Evolutionary conservation across 2,888 invertebrate species (phyloP).

Genomic region (Erynnis tages): DNA sequence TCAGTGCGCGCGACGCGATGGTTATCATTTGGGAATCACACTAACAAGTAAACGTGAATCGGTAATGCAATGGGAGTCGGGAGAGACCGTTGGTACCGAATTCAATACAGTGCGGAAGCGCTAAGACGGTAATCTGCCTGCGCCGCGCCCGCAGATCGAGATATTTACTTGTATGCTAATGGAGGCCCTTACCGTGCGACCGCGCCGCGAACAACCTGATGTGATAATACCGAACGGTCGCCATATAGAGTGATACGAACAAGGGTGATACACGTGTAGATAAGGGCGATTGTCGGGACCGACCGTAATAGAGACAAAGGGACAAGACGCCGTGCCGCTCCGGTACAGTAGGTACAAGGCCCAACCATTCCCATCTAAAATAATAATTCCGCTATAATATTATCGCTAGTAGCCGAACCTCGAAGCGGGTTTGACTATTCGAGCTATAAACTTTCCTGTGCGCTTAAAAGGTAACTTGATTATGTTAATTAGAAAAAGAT

Average conservation of each 20-base stretch:
- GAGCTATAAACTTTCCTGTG: slow-evolving; percentile 8
- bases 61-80: slow-evolving; percentile 66
- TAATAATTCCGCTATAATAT: slow-evolving; percentile 36
- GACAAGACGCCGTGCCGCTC: slow-evolving; percentile 54
- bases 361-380: slow-evolving; percentile 33
- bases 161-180: slow-evolving; percentile 80
- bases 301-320: slow-evolving; percentile 73
- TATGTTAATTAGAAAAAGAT: slow-evolving; percentile 57
- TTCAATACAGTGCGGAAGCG: slow-evolving; percentile 76
- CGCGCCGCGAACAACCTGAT: slow-evolving; percentile 60
- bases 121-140: slow-evolving; percentile 64
- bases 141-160: slow-evolving; percentile 65
- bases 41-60: slow-evolving; percentile 70
- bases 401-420: slow-evolving; percentile 15
- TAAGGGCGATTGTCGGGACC: slow-evolving; percentile 58
- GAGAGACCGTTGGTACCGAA: slow-evolving; percentile 55
- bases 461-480: slow-evolving; percentile 48
- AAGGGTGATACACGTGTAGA: slow-evolving; percentile 72
- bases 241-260: slow-evolving; percentile 77
- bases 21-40: slow-evolving; percentile 72
- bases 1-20: slow-evolving; percentile 51
- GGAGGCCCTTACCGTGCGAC: slow-evolving; percentile 71
- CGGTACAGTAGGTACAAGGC: slow-evolving; percentile 31
- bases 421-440: slow-evolving; percentile 5
- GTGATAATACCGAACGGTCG: slow-evolving; percentile 72